Conservation (phyloP, 2,797 vertebrate species). For the Channa striata region DNA sequence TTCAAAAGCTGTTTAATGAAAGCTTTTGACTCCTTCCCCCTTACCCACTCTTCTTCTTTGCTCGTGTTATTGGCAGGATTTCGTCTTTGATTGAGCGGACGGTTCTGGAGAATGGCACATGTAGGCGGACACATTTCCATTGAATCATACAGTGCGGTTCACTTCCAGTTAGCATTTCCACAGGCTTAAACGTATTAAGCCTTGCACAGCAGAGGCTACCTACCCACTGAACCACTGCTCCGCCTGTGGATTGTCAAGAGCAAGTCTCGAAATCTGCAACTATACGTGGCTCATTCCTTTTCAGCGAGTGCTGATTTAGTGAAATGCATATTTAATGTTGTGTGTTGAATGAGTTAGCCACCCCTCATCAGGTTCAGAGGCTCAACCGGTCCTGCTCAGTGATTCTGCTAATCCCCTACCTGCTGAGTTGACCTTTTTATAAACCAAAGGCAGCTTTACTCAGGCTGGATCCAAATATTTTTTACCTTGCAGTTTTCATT, state of each 20-base stretch:
- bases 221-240: conserved; percentile 22
- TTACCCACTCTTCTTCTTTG: conserved; percentile 32
- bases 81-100: conserved; percentile 46
- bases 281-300: conserved; percentile 37
- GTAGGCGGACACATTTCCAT: conserved; percentile 72
- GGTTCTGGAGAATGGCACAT: conserved; percentile 42
- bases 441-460: conserved; percentile 67
- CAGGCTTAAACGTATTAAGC: conserved; percentile 55
- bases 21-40: conserved; percentile 33
- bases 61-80: conserved; percentile 45
- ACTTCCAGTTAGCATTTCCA: conserved; percentile 57
- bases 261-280: conserved; percentile 51
- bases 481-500: conserved; percentile 43
- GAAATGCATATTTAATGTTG: conserved; percentile 72
- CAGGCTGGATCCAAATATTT: conserved; percentile 34
- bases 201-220: conserved; percentile 28
- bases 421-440: conserved; percentile 77
- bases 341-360: conserved; percentile 57
- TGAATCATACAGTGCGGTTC: conserved; percentile 61
- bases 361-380: conserved; percentile 64
- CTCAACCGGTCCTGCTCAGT: conserved; percentile 65
- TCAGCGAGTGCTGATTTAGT: conserved; percentile 64
- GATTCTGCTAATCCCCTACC: conserved; percentile 71
- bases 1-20: conserved; percentile 66
- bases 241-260: conserved; percentile 48